Base-by-base conservation (phyloP, 2,113 vertebrate species). In the Pachypanchax playfairii region DNA sequence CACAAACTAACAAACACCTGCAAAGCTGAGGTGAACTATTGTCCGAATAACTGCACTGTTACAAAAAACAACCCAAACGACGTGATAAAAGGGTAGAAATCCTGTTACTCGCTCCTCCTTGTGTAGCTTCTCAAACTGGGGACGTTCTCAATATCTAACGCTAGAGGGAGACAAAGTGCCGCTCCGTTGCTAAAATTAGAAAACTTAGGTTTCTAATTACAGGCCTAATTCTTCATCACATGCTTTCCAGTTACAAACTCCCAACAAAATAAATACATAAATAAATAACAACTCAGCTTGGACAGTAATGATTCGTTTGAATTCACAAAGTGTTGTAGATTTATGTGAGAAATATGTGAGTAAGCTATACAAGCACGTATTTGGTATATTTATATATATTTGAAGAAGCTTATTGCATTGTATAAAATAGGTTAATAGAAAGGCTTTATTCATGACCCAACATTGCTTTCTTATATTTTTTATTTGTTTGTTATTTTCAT, bases 151-250 rank as follows among this genome's bases (percentile, higher is more conserved):
- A 66, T 76, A 72, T 35, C 59, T 61, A 49, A 69, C 83, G 28
- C 72, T 50, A 21, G 80, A 62, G 83, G 85, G 80, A 52, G 85
- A 58, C 74, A 56, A 5, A 2, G 61, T 63, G 69, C 55, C 9
- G 39, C 49, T 3, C 11, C 28, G 5, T 4, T 51, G 29, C 73
- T 77, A 64, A 63, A 73, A 83, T 84, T 82, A 84, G 63, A 46
- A 22, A n/a, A 36, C 18, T 7, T 9, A 52, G 50, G 70, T 70
- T 54, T 85, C 75, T 44, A 13, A 22, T 82, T 73, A 69, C 70
- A 64, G 15, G 17, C 24, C 46, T 22, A 48, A 53, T 54, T 26
- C 8, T 21, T 4, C 36, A 3, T 6, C 33, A 43, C 3, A 22
- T n/a, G 20, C 57, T 55, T 4, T 67, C 11, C 21, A 5, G 29